Evolutionary conservation across 1,140 invertebrate species (phyloP).

Genomic region (Ips typographus): DNA sequence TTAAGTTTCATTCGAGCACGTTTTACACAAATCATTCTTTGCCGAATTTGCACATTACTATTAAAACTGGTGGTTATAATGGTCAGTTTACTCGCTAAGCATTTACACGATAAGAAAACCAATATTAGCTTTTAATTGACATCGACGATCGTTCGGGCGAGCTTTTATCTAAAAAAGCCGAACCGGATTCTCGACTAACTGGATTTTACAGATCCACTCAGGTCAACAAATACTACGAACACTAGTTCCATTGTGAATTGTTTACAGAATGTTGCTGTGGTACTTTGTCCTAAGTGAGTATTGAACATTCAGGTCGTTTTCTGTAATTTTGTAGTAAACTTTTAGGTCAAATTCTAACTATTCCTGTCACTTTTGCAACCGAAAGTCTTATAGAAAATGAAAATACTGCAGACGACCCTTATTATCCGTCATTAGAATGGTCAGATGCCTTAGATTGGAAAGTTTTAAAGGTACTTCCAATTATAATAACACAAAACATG

Average conservation of each 20-base stretch:
- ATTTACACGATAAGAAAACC: slow-evolving; percentile 1
- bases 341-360: no score
- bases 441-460: slow-evolving; percentile 63
- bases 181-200: slow-evolving; percentile 30
- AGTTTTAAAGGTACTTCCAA: slow-evolving; percentile 55
- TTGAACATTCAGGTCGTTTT: no score
- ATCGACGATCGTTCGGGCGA: slow-evolving; percentile 3
- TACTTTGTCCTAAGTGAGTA: slow-evolving; percentile 23
- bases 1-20: no score
- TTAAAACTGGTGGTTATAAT: no score
- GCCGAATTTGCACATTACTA: no score
- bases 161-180: slow-evolving; percentile 10
- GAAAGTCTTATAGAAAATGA: neutral
- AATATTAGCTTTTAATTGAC: slow-evolving; percentile 12
- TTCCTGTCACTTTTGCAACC: no score
- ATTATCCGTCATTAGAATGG: slow-evolving; percentile 54
- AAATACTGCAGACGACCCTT: slow-evolving; percentile 54
- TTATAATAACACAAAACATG: neutral
- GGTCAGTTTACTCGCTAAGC: neutral
- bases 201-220: slow-evolving; percentile 27
- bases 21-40: no score
- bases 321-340: no score
- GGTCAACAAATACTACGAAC: slow-evolving; percentile 15
- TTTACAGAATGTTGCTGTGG: slow-evolving; percentile 31
- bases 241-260: slow-evolving; percentile 27